Base-by-base conservation (phyloP, 2,888 invertebrate genomes). In the Portevinia maculata region DNA sequence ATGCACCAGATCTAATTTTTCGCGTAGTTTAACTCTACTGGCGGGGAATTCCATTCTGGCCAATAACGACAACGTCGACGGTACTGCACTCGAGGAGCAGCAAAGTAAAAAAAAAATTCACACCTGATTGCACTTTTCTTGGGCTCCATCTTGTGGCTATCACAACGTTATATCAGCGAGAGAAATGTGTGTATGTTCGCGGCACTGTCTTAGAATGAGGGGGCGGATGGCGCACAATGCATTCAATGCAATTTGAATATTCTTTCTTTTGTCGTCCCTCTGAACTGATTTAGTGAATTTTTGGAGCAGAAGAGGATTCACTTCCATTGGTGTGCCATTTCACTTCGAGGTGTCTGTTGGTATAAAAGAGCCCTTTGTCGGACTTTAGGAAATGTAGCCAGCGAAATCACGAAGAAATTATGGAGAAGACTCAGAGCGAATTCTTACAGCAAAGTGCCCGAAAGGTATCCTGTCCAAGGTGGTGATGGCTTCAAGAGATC, bases 1-100 rank as follows among this genome's bases (percentile, higher is more conserved):
- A 67, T 78, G 78, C 71, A 71, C 83, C 67, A 78, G 83, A 83
- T 78, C 83, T 83, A 83, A 83, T 83, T 83, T 83, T 78, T 71
- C 71, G 71, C 78, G 62, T 64, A 59, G 65, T 73, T 83, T 78
- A 57, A 65, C 65, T 78, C 13, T 21, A n/a, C 53, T 44, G 30
- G 44, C 34, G 7, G 17, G 46, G 70, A 70, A 59, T 69, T 64
- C 60, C 37, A 67, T 52, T 9, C 9, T 57, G 24, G 41, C 19
- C 28, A 8, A 52, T 4, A 13, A 37, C 48, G 57, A n/a, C 28
- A 52, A 34, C 41, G 34, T 39, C 30, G 32, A 57, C 28, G 52
- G 52, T 55, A 65, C 8, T 71, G 71, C 50, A 39, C 50, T 60
- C 39, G 30, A 60, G 17, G 46, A 67, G 39, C 44, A 62, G 19